Conservation (phyloP, 2,113 vertebrate species). For the Parus major region DNA sequence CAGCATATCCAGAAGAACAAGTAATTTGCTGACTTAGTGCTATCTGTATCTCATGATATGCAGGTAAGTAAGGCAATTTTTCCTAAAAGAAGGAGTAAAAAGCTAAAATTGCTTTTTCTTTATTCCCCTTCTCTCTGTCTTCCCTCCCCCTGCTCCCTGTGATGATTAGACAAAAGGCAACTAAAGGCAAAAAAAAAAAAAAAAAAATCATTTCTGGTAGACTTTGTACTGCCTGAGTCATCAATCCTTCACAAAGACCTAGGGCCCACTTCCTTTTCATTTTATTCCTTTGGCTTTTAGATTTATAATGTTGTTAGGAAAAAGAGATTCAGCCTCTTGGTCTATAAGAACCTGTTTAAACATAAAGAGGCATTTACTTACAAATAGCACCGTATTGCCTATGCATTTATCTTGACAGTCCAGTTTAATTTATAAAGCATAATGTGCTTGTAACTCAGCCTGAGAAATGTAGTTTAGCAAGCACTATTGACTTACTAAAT, state of each 20-base stretch:
- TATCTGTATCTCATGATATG: conserved; percentile 16
- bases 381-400: conserved; percentile 56
- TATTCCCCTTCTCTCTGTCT: not conserved
- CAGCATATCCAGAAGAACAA: not conserved
- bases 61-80: conserved; percentile 22
- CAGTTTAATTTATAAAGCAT: conserved; percentile 70
- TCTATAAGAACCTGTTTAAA: conserved; percentile 64
- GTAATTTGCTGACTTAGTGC: conserved; percentile 51
- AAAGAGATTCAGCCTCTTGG: conserved; percentile 63
- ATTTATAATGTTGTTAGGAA: conserved; percentile 67
- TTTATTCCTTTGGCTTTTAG: conserved; percentile 56
- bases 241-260: conserved; percentile 52
- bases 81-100: conserved; percentile 18
- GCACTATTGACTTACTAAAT: conserved; percentile 72
- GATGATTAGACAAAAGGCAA: conserved; percentile 31
- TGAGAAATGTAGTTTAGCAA: conserved; percentile 68
- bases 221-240: conserved; percentile 2
- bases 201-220: conserved; percentile 27
- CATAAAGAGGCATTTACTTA: conserved; percentile 68
- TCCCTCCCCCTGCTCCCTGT: rapidly evolving
- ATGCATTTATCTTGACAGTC: conserved; percentile 70
- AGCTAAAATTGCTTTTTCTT: conserved; percentile 25
- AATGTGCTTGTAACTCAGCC: conserved; percentile 65
- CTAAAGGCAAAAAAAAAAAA: conserved; percentile 1
- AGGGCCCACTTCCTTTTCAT: conserved; percentile 42